Conservation (phyloP, 2,113 vertebrate genomes). For the Chlorocebus sabaeus region DNA sequence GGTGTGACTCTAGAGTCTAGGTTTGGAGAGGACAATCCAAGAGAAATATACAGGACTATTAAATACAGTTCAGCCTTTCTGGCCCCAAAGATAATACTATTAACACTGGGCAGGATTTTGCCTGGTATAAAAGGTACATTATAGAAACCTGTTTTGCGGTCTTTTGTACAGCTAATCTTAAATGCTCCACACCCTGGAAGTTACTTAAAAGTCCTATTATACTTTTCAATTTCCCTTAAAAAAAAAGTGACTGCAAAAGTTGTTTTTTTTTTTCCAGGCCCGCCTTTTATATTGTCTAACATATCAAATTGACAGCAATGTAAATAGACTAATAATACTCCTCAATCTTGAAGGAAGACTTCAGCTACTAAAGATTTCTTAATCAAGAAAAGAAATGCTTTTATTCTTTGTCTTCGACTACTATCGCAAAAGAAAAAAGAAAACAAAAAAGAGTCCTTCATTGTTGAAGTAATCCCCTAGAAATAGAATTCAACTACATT, state of each 20-base stretch:
- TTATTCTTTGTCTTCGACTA: not conserved
- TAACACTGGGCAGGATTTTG: not conserved
- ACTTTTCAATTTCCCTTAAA: not conserved
- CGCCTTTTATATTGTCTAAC: not conserved
- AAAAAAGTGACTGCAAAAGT: not conserved
- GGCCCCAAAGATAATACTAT: not conserved
- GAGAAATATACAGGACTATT: not conserved
- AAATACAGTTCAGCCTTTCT: not conserved
- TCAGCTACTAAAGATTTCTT: not conserved
- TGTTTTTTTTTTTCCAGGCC: not conserved
- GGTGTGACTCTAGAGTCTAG: not conserved
- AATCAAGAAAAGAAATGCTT: not conserved
- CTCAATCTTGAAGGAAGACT: not conserved
- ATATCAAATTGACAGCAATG: not conserved
- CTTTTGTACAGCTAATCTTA: not conserved
- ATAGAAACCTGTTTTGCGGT: not conserved
- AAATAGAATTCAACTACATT: not conserved
- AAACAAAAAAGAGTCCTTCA: not conserved
- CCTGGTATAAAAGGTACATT: not conserved
- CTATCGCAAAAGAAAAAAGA: not conserved
- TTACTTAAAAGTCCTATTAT: not conserved
- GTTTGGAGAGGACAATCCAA: not conserved
- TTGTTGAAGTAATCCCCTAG: not conserved
- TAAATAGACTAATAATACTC: not conserved
- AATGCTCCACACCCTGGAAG: conserved; percentile 11